Conservation (phyloP, 92 coral and sea anemone genomes). For the Phenganax stokvisi region DNA sequence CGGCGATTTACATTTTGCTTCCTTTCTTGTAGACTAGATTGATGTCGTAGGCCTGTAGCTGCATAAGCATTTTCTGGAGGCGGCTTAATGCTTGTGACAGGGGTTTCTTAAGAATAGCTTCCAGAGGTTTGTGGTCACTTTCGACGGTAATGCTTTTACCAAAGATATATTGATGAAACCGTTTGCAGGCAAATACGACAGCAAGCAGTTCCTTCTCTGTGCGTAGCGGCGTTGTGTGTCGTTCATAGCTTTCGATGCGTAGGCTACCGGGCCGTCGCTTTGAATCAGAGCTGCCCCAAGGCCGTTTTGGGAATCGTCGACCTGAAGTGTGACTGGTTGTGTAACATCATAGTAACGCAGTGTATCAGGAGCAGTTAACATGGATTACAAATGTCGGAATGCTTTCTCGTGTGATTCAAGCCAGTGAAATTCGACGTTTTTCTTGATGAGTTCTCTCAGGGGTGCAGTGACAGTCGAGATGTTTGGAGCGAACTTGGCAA, state of each 20-base stretch:
- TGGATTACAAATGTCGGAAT: not conserved
- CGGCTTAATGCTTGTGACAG: too few species aligned
- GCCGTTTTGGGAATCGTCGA: constrained; percentile 1
- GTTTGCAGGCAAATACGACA: not conserved
- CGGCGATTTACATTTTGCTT: constrained; percentile 2
- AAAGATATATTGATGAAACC: too few species aligned
- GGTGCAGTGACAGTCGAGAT: not conserved
- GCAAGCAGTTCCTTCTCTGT: constrained; percentile 1
- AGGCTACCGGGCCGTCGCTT: constrained; percentile 1
- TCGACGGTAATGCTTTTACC: not conserved
- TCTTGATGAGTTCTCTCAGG: not conserved
- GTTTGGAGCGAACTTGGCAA: constrained; percentile 1
- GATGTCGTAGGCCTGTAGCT: constrained; percentile 11
- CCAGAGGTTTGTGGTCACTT: not conserved
- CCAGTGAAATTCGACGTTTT: not conserved
- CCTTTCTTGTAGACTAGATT: constrained; percentile 1
- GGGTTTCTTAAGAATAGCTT: not conserved
- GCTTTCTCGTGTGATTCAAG: constrained; percentile 5
- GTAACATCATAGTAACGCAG: constrained; percentile 1
- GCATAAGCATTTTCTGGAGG: not conserved
- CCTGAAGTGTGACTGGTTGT: not conserved
- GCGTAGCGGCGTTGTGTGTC: too few species aligned
- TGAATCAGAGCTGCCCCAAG: constrained; percentile 2
- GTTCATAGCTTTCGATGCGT: constrained; percentile 1
- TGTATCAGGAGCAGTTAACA: not conserved